phyloP scores from a whole-genome alignment of 2,113 vertebrate genomes.

The Psammodynastes pulverulentus region DNA sequence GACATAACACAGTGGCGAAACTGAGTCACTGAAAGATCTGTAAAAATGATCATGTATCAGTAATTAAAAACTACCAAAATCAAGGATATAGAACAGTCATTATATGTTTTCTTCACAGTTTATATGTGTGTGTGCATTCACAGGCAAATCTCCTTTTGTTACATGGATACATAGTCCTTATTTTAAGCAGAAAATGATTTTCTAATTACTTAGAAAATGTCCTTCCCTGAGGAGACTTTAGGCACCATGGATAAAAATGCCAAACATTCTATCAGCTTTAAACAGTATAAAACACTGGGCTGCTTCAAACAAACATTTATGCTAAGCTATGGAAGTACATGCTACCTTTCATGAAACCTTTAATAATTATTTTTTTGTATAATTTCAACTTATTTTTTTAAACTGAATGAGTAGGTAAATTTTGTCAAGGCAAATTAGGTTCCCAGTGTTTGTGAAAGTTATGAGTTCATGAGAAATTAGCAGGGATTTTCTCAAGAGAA shows the following conservation, averaged over 20 bases:
- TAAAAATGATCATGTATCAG: too few relatives aligned
- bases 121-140: not conserved
- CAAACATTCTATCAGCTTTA: not conserved
- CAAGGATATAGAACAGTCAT: not conserved
- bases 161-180: not conserved
- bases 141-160: not conserved
- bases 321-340: not conserved
- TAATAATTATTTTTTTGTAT: not conserved
- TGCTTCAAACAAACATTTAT: not conserved
- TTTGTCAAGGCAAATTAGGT: not conserved
- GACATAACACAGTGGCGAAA: too few relatives aligned
- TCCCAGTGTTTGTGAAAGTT: not conserved
- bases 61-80: not conserved
- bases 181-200: not conserved
- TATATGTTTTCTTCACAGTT: not conserved
- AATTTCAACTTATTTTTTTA: not conserved
- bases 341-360: not conserved
- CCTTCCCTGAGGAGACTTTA: not conserved
- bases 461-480: not conserved
- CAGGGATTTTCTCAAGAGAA: not conserved
- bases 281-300: not conserved
- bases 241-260: not conserved
- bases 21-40: too few relatives aligned
- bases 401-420: not conserved
- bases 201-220: not conserved